Evolutionary conservation across 2,888 invertebrate genomes (phyloP), one percentile per base, ranked within the genome.

Genomic region (Trachelus stipa): DNA sequence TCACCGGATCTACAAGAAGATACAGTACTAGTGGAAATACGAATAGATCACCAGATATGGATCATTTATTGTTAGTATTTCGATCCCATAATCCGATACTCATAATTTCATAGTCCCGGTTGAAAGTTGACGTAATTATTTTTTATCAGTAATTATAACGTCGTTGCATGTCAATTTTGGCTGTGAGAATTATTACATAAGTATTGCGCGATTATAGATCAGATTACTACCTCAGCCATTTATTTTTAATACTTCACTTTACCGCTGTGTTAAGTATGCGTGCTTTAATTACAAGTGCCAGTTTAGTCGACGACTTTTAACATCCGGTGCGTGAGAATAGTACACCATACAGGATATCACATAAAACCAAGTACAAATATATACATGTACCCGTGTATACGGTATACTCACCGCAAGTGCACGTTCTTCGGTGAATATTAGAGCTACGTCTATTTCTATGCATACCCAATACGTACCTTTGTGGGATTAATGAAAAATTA

Each of bases 1-100:
- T 81, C 85, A 84, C 83, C 79, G 76, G 76, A 68, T 34, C 34
- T 69, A n/a, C 23, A 30, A 75, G 75, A 76, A 69, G 71, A 78
- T 9, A 9, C 9, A 3, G 9, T 56, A 9, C 9, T 9, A 23
- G 23, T 56, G 23, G 56, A 56, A 56, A 56, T 56, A 56, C 23
- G 23, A 23, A 23, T 9, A 56, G 56, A 56, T 56, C 56, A 23
- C 2, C 23, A 2, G 56, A 23, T 9, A 23, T 23, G 23, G 56
- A 56, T 56, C 56, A 23, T 15, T 23, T 15, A 2, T 2, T 56
- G 0, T 23, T 6, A 9, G 2, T 23, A 23, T 56, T 15, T 56
- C 1, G 56, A 56, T 56, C 56, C 23, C 23, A 23, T 56, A 56
- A 56, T 23, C 2, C 23, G 56, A 56, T 56, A 56, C 23, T 15